Evolutionary conservation across 2,888 invertebrate species (phyloP).

Genomic region (Cristatella mucedo): DNA sequence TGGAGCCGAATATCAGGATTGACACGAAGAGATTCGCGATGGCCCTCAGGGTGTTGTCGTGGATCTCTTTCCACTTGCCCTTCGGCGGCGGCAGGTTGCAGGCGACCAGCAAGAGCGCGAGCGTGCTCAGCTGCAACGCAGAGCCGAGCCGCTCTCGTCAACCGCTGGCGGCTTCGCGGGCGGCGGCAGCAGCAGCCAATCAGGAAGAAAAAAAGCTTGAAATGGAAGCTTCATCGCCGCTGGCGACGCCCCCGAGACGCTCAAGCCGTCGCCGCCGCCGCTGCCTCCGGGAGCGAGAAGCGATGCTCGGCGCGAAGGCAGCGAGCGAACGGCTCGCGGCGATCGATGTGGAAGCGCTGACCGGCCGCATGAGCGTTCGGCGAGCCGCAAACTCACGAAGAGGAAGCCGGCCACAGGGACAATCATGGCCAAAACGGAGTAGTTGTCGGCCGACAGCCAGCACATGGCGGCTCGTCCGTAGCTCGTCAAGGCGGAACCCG

Average conservation of each 20-base stretch:
- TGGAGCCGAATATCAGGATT: neutral
- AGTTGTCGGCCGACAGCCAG: slow-evolving; percentile 5
- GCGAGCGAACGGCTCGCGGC: too few species aligned
- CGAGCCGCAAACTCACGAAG: slow-evolving; percentile 1
- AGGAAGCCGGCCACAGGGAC: neutral
- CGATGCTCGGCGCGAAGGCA: too few species aligned
- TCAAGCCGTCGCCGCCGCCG: too few species aligned
- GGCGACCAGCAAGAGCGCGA: neutral
- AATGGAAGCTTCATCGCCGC: too few species aligned
- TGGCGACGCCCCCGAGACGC: too few species aligned
- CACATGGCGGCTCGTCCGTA: slow-evolving; percentile 4
- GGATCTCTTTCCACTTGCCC: slow-evolving; percentile 3
- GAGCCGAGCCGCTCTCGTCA: too few species aligned
- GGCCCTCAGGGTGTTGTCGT: slow-evolving; percentile 1
- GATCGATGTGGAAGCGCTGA: too few species aligned
- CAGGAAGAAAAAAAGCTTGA: too few species aligned
- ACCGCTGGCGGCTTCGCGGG: too few species aligned
- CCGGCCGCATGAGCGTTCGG: too few species aligned
- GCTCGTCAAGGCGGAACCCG: neutral
- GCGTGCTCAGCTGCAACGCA: neutral
- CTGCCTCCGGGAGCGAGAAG: too few species aligned
- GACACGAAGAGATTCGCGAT: neutral
- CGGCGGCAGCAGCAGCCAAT: too few species aligned
- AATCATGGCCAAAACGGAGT: slow-evolving; percentile 5
- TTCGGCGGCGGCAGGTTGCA: slow-evolving; percentile 7